Evolutionary conservation across 1,140 invertebrate genomes (phyloP).

Genomic region (Mercenaria mercenaria): DNA sequence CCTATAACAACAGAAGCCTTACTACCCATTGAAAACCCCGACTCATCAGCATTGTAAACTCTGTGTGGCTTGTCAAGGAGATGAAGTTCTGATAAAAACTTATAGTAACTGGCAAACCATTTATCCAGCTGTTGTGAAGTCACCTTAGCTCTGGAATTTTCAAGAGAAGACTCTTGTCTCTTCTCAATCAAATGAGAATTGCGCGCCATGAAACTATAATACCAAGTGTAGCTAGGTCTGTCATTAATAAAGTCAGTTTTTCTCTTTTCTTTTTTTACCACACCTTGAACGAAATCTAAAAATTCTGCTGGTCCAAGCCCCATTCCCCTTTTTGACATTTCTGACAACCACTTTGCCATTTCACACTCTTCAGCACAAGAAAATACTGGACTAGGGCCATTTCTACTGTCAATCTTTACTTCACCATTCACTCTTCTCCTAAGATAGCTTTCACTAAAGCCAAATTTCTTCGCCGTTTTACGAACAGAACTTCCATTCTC

Average conservation of each 20-base stretch:
- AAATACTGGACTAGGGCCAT: constrained; percentile 60
- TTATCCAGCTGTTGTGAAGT: background rate
- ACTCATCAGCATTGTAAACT: constrained; percentile 71
- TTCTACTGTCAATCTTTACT: constrained; percentile 28
- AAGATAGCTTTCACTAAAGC: background rate
- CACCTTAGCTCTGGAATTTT: constrained; percentile 35
- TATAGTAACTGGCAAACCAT: constrained; percentile 18
- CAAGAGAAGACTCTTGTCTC: constrained; percentile 13
- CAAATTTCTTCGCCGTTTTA: background rate
- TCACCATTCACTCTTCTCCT: background rate
- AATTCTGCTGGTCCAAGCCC: constrained; percentile 56
- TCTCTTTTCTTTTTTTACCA: constrained; percentile 39
- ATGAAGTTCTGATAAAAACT: constrained; percentile 44
- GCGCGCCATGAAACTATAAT: too few species aligned
- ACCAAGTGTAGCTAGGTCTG: constrained; percentile 39
- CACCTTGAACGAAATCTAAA: constrained; percentile 58
- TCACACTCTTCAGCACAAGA: background rate
- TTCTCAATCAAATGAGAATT: constrained; percentile 24
- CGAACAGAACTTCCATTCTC: constrained; percentile 11
- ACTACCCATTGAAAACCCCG: constrained; percentile 64
- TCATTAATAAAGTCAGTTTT: constrained; percentile 4
- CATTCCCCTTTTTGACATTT: constrained; percentile 67
- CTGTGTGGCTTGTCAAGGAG: constrained; percentile 62
- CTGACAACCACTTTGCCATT: constrained; percentile 59
- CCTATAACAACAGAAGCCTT: constrained; percentile 50